Percentiles rank a stretch among this genome's conserved stretches.
These are phyloP conservation scores for Eudyptes chrysolophus DNA, from an alignment of 2,113 vertebrate genomes.

Conservation along the genomic window DNA sequence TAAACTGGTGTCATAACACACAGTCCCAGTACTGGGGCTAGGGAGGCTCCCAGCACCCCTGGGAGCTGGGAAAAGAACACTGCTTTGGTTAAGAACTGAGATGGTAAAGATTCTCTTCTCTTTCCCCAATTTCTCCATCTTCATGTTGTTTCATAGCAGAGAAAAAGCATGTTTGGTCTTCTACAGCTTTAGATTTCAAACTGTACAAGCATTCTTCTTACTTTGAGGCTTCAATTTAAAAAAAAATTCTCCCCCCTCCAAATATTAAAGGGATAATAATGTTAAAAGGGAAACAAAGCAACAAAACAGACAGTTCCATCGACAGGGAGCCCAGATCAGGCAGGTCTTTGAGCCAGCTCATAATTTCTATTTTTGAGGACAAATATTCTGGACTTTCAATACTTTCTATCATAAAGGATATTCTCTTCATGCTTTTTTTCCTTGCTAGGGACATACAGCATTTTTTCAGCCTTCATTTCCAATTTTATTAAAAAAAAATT, in stretches of 20 bases:
- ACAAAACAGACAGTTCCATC: neutral
- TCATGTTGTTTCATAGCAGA: neutral
- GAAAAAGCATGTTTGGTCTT: neutral
- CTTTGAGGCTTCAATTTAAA: neutral
- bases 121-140: neutral
- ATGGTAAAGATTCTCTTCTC: neutral
- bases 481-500: conserved; percentile 5
- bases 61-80: neutral
- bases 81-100: neutral
- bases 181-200: neutral
- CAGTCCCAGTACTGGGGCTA: neutral
- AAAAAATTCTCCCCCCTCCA: accelerated
- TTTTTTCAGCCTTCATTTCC: conserved; percentile 14
- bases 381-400: conserved; percentile 8
- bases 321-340: neutral
- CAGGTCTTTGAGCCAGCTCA: neutral
- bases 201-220: neutral
- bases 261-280: neutral
- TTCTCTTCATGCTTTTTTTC: neutral
- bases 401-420: neutral
- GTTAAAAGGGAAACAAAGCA: neutral
- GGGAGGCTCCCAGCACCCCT: neutral
- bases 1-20: neutral
- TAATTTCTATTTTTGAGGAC: conserved; percentile 5
- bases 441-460: neutral